Conservation (phyloP, 2,888 invertebrate species). For the Lasioglossum morio region DNA sequence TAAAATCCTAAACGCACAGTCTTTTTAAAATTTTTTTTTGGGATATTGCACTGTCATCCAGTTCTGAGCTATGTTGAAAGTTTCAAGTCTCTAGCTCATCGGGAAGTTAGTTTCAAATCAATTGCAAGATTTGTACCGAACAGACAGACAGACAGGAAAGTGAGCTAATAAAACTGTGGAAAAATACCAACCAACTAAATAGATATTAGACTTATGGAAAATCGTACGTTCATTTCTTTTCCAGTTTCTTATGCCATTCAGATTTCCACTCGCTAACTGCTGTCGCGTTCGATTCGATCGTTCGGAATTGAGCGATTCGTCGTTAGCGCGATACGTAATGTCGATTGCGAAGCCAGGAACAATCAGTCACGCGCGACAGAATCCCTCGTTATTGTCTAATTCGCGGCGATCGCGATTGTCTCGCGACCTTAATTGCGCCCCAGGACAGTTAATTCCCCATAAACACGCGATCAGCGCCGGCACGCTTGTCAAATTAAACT, state of each 20-base stretch:
- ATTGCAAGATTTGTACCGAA: no score
- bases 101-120: no score
- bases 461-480: conserved; percentile 38
- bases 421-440: conserved; percentile 34
- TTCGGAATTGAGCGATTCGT: not conserved
- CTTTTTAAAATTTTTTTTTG: no score
- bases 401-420: conserved; percentile 47
- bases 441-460: conserved; percentile 44
- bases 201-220: not conserved
- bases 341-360: conserved; percentile 31
- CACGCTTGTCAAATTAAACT: conserved; percentile 13
- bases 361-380: conserved; percentile 46
- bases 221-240: not conserved
- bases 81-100: no score
- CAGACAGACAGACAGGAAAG: no score
- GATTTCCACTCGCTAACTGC: not conserved
- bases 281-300: not conserved
- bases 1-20: no score
- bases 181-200: no score
- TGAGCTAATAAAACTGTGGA: no score
- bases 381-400: conserved; percentile 46
- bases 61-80: no score
- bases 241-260: not conserved
- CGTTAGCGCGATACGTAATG: not conserved
- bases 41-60: no score